Evolutionary conservation across 23 tunicate genomes (phyloP).

Genomic region (Styela clava): DNA sequence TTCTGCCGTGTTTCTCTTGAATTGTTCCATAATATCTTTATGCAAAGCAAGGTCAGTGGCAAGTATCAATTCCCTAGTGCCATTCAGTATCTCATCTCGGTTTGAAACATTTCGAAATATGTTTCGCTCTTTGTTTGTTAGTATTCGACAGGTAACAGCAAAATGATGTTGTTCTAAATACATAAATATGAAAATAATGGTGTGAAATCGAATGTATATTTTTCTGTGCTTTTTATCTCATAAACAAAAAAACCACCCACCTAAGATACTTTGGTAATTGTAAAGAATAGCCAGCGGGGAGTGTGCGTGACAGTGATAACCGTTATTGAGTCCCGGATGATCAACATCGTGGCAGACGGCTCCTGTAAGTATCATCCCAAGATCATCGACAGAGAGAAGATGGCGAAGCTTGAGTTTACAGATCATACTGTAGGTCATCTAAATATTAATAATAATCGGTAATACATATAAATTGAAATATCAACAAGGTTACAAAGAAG

Average conservation of each 20-base stretch:
- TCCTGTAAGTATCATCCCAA: conserved; percentile 75
- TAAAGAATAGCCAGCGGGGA: conserved; percentile 86
- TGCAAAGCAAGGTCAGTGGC: conserved; percentile 87
- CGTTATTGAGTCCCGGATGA: conserved; percentile 93
- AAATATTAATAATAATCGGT: too few relatives aligned
- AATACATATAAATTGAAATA: not conserved
- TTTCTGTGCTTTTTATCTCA: not conserved
- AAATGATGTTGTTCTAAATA: conserved; percentile 91
- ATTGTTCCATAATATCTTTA: conserved; percentile 70
- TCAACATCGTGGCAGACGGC: conserved; percentile 96
- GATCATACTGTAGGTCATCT: conserved; percentile 95
- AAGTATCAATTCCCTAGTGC: conserved; percentile 69
- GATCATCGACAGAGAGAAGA: conserved; percentile 48
- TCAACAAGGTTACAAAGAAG: too few relatives aligned
- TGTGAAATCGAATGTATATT: not conserved
- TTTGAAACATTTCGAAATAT: conserved; percentile 79
- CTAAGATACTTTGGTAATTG: conserved; percentile 84
- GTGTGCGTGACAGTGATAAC: conserved; percentile 75
- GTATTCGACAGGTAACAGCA: conserved; percentile 82
- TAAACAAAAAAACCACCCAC: conserved; percentile 25
- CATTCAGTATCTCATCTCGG: conserved; percentile 70
- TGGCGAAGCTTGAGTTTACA: conserved; percentile 55
- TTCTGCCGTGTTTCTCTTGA: conserved; percentile 22
- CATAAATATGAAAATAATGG: not conserved
- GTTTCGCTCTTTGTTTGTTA: conserved; percentile 73